Evolutionary conservation across 2,113 vertebrate genomes (phyloP).

Genomic region (Atlantisia rogersi): DNA sequence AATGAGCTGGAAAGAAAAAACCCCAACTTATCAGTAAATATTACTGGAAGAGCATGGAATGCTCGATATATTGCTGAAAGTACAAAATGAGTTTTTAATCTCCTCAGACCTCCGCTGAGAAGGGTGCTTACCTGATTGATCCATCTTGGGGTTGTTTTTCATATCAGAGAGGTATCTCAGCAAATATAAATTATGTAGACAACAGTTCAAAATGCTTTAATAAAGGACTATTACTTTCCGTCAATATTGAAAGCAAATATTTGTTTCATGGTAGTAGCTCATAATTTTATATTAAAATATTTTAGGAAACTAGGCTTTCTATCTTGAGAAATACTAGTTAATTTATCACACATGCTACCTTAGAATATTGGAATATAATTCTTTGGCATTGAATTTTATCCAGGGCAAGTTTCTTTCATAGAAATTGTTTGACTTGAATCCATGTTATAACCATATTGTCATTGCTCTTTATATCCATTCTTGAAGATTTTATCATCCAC

Average conservation of each 20-base stretch:
- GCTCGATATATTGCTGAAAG: not conserved
- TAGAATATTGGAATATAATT: not conserved
- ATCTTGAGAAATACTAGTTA: not conserved
- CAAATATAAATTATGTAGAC: not conserved
- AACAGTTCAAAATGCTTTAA: not conserved
- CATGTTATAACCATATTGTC: not conserved
- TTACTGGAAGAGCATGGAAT: not conserved
- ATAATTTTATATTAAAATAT: not conserved
- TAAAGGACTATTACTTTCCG: not conserved
- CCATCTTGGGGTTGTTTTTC: not conserved
- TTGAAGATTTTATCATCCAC: not conserved
- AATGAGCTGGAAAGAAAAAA: not conserved
- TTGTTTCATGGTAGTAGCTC: not conserved
- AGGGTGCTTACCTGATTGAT: not conserved
- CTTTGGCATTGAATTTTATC: not conserved
- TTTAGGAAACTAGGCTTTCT: not conserved
- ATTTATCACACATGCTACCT: not conserved
- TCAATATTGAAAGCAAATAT: not conserved
- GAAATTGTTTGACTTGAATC: not conserved
- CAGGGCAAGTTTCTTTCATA: not conserved
- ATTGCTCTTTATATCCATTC: not conserved
- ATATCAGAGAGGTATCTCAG: not conserved
- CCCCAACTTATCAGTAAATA: not conserved
- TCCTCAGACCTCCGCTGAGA: not conserved
- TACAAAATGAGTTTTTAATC: not conserved